Conservation (phyloP, 2,797 vertebrate genomes). For the Tiaroga cobitis region DNA sequence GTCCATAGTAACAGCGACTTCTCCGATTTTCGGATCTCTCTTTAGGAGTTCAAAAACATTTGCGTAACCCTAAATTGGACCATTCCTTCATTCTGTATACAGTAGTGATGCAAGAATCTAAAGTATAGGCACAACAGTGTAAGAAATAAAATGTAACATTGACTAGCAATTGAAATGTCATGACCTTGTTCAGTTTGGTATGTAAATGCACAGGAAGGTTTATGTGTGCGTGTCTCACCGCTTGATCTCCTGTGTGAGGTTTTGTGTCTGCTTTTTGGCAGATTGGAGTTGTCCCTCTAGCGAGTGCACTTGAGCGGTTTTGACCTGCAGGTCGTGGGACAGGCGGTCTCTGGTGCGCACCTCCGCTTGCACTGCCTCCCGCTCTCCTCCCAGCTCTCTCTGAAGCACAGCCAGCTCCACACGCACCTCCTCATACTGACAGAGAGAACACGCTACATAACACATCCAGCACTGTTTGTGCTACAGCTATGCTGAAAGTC, state of each 20-base stretch:
- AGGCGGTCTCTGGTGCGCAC: constrained; percentile 69
- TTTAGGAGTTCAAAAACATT: neutral
- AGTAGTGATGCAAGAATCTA: neutral
- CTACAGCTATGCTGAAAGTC: constrained; percentile 3
- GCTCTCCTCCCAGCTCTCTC: constrained; percentile 73
- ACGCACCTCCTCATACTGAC: constrained; percentile 76
- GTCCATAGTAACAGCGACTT: neutral
- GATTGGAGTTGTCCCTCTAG: constrained; percentile 80
- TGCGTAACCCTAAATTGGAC: neutral
- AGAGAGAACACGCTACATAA: constrained; percentile 9
- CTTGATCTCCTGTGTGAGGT: constrained; percentile 75
- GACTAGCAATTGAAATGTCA: neutral
- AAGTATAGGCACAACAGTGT: neutral
- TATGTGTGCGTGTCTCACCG: constrained; percentile 66
- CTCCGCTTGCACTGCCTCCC: constrained; percentile 66
- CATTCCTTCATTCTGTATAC: neutral
- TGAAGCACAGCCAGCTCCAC: constrained; percentile 72
- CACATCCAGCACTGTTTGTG: constrained; percentile 5
- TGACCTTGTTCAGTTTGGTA: neutral
- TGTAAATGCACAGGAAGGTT: neutral
- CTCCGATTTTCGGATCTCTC: neutral
- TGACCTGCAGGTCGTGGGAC: constrained; percentile 79
- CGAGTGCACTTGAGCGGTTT: constrained; percentile 77
- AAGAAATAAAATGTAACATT: no score
- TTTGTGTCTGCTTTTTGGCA: constrained; percentile 67